A percentile compares a stretch with the other conserved stretches of the same genome.
Evolutionary conservation across 2,113 vertebrate species (phyloP).

Genomic region (Tyrannus savana): DNA sequence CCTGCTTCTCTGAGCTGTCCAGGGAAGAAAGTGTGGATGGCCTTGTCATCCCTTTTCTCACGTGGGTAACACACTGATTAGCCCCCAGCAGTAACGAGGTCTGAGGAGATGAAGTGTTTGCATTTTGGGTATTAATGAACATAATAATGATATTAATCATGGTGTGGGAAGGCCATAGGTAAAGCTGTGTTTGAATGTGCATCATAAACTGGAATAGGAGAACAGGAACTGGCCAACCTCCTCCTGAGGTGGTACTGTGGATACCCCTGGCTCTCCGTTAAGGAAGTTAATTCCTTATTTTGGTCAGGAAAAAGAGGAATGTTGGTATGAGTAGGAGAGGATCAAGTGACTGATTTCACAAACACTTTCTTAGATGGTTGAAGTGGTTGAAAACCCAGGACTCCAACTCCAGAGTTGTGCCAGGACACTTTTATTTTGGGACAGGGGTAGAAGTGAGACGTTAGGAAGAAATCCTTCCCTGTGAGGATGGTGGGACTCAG

Average conservation of each 20-base stretch:
- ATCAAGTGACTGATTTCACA: not conserved
- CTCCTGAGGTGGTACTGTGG: not conserved
- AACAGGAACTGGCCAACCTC: rapidly evolving
- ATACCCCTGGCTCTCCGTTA: not conserved
- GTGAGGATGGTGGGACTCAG: not conserved
- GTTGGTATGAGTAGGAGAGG: not conserved
- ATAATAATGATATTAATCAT: not conserved
- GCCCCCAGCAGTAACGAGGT: not conserved
- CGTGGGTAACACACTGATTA: not conserved
- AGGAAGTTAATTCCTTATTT: not conserved
- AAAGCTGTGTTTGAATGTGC: not conserved
- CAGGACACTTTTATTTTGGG: not conserved
- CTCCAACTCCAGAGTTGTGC: not conserved
- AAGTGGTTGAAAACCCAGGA: not conserved
- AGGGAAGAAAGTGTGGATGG: not conserved
- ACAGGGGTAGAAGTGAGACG: not conserved
- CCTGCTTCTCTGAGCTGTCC: not conserved
- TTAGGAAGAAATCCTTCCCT: not conserved
- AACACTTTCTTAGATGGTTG: not conserved
- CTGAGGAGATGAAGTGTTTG: not conserved
- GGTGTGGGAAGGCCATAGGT: not conserved
- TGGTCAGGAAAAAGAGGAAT: not conserved
- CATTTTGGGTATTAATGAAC: not conserved
- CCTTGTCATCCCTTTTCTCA: not conserved
- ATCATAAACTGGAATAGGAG: not conserved